Evolutionary conservation across 2,797 vertebrate species (phyloP).

Genomic region (Anisognathus igniventris): DNA sequence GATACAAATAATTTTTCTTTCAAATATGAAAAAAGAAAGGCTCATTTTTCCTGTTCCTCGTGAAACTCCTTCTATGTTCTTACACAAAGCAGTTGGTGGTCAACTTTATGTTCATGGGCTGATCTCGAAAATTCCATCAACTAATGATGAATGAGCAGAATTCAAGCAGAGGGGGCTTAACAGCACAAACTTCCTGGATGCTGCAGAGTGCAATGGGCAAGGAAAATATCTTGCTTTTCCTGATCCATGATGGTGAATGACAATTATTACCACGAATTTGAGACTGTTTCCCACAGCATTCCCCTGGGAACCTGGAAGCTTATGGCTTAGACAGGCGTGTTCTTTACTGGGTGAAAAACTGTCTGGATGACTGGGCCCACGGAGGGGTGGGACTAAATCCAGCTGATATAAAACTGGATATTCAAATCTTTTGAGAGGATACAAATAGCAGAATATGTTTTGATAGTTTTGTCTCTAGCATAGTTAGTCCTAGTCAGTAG

Average conservation of each 20-base stretch:
- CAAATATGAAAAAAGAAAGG: neutral
- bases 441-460: neutral
- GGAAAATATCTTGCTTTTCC: neutral
- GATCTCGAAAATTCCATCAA: neutral
- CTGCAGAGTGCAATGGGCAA: neutral
- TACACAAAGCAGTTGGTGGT: neutral
- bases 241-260: neutral
- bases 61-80: neutral
- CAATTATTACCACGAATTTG: neutral
- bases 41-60: neutral
- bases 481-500: neutral
- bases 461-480: neutral
- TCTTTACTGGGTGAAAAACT: neutral
- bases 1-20: neutral
- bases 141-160: neutral
- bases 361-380: neutral
- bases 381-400: neutral
- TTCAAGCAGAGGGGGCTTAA: neutral
- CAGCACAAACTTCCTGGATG: neutral
- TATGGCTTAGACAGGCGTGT: rapidly evolving
- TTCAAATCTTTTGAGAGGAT: neutral
- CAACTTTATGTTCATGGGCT: neutral
- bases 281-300: neutral
- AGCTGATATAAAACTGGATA: neutral
- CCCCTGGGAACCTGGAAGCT: neutral